Evolutionary conservation across 2,888 invertebrate species (phyloP).

Genomic region (Lithophane leautieri): DNA sequence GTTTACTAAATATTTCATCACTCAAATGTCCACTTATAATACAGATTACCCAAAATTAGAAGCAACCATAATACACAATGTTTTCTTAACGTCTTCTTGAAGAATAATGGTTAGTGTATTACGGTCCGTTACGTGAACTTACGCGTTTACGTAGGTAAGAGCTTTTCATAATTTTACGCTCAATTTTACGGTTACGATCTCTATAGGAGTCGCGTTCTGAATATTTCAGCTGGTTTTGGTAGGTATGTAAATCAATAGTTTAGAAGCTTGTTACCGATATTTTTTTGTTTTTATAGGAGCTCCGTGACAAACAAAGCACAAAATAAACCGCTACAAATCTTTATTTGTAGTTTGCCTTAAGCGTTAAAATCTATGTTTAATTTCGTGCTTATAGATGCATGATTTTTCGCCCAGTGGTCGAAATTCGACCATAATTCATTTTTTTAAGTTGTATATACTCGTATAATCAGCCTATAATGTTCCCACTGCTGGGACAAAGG

Average conservation of each 20-base stretch:
- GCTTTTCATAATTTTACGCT: slow-evolving; percentile 29
- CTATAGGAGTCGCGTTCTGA: slow-evolving; percentile 3
- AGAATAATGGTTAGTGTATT: slow-evolving; percentile 40
- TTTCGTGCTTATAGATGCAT: too few species aligned
- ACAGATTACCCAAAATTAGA: slow-evolving; percentile 36
- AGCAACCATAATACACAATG: slow-evolving; percentile 6
- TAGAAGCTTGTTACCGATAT: not conserved
- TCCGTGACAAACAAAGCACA: too few species aligned
- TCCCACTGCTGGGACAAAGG: too few species aligned
- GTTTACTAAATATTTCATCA: slow-evolving; percentile 50
- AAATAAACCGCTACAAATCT: not conserved
- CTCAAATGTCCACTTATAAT: slow-evolving; percentile 26
- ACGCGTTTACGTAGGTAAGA: slow-evolving; percentile 23
- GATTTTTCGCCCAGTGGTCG: too few species aligned
- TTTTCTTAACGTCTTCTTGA: slow-evolving; percentile 29
- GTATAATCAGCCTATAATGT: too few species aligned
- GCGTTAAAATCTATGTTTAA: too few species aligned
- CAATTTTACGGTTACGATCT: slow-evolving; percentile 30
- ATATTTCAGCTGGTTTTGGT: slow-evolving; percentile 27
- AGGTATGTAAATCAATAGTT: slow-evolving; percentile 19
- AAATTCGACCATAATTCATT: too few species aligned
- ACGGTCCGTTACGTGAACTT: slow-evolving; percentile 27
- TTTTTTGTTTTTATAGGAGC: not conserved
- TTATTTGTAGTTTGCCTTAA: too few species aligned
- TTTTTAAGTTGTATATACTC: too few species aligned